Base-by-base conservation (phyloP, 2,113 vertebrate genomes). In the Siniperca knerii region DNA sequence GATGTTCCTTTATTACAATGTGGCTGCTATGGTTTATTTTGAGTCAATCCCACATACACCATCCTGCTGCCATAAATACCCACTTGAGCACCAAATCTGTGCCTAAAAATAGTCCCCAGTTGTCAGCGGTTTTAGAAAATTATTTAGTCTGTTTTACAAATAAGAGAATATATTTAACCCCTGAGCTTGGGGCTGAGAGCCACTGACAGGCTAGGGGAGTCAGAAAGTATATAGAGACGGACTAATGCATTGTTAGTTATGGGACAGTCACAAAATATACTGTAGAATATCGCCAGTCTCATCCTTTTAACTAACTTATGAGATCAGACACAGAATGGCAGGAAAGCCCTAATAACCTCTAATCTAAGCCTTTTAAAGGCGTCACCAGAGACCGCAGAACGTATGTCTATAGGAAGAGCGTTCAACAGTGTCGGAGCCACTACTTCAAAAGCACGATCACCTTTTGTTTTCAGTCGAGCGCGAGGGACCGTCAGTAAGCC, bases 121-220 rank as follows among this genome's bases (percentile, higher is more conserved):
- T 10, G 12, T 20, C 69, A 15, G 50, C 6, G n/a, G n/a, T 50
- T 50, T 20, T 4, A 12, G 29, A 15, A 54, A 18, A 37, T 3
- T 2, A 35, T 21, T 54, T 50, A 16, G 48, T 15, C 15, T 18
- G 20, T 18, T 35, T 18, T 35, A 37, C 20, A 37, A 37, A 37
- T 62, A 3, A 35, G 20, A 62, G 7, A 8, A 62, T 20, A 11
- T 11, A 40, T 40, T 20, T 35, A 21, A 46, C 21, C 50, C 0
- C 0, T 23, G 12, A 21, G 48, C 33, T 82, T 23, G 8, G 15
- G 20, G 25, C 42, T 46, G 21, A 54, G 52, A 54, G 67, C 29
- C 21, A 54, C 54, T 55, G 65, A 37, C 46, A 48, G 50, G 80
- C 66, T 18, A 18, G 15, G n/a, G n/a, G 7, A 66, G 79, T 78